These are phyloP conservation scores for Caenorhabditis imperialis DNA, from an alignment of 2,888 invertebrate genomes.

Conservation along the genomic window DNA sequence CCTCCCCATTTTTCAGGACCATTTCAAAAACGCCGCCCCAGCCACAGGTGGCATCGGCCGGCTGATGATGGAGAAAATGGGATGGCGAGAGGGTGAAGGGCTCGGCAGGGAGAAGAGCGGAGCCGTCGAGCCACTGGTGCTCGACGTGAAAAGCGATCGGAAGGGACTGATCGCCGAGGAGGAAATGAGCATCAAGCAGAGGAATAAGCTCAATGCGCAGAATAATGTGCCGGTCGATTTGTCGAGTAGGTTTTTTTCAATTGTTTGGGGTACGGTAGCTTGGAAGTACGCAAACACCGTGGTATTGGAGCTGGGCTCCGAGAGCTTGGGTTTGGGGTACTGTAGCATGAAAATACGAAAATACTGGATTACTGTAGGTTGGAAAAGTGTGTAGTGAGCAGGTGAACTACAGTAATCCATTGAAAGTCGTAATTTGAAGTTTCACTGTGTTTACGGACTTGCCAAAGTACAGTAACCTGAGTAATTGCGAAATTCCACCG, in stretches of 20 bases:
- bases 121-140: slow-evolving; percentile 87
- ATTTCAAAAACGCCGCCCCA: slow-evolving; percentile 90
- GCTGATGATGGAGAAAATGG: slow-evolving; percentile 91
- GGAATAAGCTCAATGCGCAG: slow-evolving; percentile 36
- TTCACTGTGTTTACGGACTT: too few relatives aligned
- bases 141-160: slow-evolving; percentile 96
- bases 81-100: slow-evolving; percentile 96
- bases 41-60: slow-evolving; percentile 95
- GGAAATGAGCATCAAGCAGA: slow-evolving; percentile 49
- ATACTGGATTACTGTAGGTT: too few relatives aligned
- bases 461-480: too few relatives aligned
- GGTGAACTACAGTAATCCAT: too few relatives aligned
- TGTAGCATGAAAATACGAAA: too few relatives aligned
- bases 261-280: too few relatives aligned
- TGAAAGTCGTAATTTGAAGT: too few relatives aligned
- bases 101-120: slow-evolving; percentile 96
- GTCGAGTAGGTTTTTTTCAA: slow-evolving; percentile 29
- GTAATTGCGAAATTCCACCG: too few relatives aligned
- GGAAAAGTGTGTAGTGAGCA: too few relatives aligned
- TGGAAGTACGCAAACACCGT: too few relatives aligned
- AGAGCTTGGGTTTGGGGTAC: too few relatives aligned
- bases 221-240: slow-evolving; percentile 45
- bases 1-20: slow-evolving; percentile 84
- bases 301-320: too few relatives aligned
- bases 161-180: slow-evolving; percentile 81